A percentile compares a stretch with the other conserved stretches of the same genome.
These are phyloP conservation scores for Calidris pugnax DNA, from an alignment of 2,113 vertebrate species.

Conservation along the genomic window DNA sequence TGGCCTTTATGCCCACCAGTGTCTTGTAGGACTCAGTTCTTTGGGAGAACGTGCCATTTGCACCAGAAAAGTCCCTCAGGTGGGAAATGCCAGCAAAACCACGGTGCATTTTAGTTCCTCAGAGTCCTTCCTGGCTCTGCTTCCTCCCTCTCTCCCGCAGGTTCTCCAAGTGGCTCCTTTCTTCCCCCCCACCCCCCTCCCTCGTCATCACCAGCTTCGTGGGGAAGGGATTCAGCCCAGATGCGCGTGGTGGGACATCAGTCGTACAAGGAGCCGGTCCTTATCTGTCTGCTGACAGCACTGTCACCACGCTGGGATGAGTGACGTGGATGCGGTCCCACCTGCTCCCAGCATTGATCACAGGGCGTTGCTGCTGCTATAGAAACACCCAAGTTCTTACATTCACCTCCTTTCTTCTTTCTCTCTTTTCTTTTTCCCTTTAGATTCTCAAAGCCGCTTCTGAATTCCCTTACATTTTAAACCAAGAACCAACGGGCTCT, in stretches of 20 bases:
- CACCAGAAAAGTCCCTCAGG: not conserved
- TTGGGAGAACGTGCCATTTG: not conserved
- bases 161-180: fast-evolving
- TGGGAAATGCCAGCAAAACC: not conserved
- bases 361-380: constrained; percentile 44
- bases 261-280: not conserved
- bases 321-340: not conserved
- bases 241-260: not conserved
- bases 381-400: constrained; percentile 54
- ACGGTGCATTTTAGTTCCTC: fast-evolving
- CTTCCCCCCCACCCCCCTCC: not conserved
- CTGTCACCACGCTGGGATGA: constrained; percentile 42
- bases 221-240: not conserved
- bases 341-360: constrained; percentile 15
- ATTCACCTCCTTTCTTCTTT: not conserved
- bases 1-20: fast-evolving
- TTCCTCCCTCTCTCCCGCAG: not conserved
- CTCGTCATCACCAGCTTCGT: not conserved
- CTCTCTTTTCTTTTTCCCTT: not conserved
- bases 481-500: not conserved
- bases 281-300: constrained; percentile 53
- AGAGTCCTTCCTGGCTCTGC: fast-evolving
- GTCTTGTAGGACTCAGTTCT: fast-evolving
- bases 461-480: not conserved
- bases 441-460: not conserved